These are phyloP conservation scores for Galeruca laticollis DNA, from an alignment of 2,888 invertebrate species.

Conservation along the genomic window DNA sequence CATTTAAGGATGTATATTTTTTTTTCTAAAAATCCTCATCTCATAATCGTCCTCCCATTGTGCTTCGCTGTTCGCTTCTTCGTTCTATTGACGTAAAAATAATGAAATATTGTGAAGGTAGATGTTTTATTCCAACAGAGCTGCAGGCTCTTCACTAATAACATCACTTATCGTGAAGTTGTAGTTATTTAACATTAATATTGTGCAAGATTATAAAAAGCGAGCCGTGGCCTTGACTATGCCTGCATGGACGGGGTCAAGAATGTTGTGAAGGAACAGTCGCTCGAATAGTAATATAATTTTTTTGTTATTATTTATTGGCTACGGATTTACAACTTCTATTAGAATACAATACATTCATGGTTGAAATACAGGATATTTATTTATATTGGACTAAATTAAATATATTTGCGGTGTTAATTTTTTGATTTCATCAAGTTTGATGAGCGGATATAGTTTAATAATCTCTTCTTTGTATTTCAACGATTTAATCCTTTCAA, in stretches of 20 bases:
- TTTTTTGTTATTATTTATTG: constrained; percentile 7
- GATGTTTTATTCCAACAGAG: constrained; percentile 50
- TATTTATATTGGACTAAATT: too few species aligned
- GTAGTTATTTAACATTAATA: constrained; percentile 51
- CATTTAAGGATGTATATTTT: constrained; percentile 27
- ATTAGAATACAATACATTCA: background rate
- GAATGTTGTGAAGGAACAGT: constrained; percentile 37
- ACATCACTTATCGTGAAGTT: constrained; percentile 52
- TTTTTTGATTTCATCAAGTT: too few species aligned
- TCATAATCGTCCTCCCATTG: constrained; percentile 35
- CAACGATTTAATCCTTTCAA: too few species aligned
- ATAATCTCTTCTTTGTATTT: too few species aligned
- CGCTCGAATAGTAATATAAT: constrained; percentile 7
- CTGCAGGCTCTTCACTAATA: constrained; percentile 49
- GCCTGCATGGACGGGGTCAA: constrained; percentile 46
- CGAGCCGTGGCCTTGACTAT: constrained; percentile 48
- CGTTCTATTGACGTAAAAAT: constrained; percentile 48
- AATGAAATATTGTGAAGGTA: constrained; percentile 54
- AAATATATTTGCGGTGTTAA: too few species aligned
- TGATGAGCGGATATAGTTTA: too few species aligned
- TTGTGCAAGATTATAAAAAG: constrained; percentile 47
- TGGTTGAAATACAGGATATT: too few species aligned
- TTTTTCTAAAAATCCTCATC: constrained; percentile 33
- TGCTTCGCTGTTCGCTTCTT: constrained; percentile 40
- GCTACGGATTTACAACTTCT: background rate